These are phyloP conservation scores for Micropoecilia bifurca DNA, from an alignment of 2,797 vertebrate species.

Conservation along the genomic window DNA sequence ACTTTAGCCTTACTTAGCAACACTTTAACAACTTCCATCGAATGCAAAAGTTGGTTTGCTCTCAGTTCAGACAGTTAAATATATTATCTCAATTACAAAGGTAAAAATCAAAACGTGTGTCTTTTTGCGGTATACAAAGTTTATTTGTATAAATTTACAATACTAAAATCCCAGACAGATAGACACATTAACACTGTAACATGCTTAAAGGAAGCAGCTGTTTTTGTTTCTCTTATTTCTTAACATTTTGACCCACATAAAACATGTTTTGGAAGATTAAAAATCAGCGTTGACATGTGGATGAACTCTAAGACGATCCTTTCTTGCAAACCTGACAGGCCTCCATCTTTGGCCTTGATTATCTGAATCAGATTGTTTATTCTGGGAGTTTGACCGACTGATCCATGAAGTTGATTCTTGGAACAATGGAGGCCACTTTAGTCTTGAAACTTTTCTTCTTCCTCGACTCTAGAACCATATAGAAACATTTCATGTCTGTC, in stretches of 20 bases:
- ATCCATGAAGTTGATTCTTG: not conserved
- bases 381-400: not conserved
- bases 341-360: not conserved
- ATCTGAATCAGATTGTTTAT: not conserved
- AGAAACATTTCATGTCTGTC: no score
- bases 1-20: not conserved
- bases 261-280: not conserved
- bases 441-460: not conserved
- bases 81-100: not conserved
- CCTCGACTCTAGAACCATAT: not conserved
- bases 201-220: not conserved
- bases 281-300: not conserved
- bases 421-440: not conserved
- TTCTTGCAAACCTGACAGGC: not conserved
- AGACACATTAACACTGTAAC: not conserved
- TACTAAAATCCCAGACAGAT: not conserved
- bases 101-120: not conserved
- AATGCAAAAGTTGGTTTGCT: not conserved
- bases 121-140: not conserved
- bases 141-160: not conserved
- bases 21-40: not conserved
- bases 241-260: not conserved
- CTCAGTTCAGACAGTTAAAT: not conserved
- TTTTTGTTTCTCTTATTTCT: not conserved
- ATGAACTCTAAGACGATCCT: not conserved